Base-by-base conservation (phyloP, 2,888 invertebrate genomes). In the Argynnis bischoffii region DNA sequence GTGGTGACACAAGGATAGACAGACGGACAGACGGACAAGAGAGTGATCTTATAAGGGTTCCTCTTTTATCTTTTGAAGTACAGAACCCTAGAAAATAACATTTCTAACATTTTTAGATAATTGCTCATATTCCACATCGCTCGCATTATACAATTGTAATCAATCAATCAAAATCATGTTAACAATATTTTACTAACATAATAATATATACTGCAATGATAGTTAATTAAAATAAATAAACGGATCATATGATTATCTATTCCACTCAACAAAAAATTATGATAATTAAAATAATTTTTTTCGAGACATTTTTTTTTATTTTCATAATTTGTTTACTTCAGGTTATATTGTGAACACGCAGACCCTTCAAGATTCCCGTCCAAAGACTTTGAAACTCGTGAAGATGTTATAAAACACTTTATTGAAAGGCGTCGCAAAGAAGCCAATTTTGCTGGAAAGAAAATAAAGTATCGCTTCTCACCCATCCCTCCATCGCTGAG, bases 331-430 rank as follows among this genome's bases (percentile, higher is more conserved):
- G 73, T 57, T 1, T 69, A 88, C 76, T 69, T 2, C 70, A 92
- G 92, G 92, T 75, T 92, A 16, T 92, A 92, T 66, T 92, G 92
- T 71, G 86, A 85, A 1, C 89, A 91, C 70, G 81, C 92, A 13
- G 92, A 92, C n/a, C 87, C 84, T 0, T 77, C 26, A 35, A 50
- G 18, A 51, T 41, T 61, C 11, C 61, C 51, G 8, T 35, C 51
- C 8, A 61, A 61, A 41, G 61, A 85, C 65, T 91, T 90, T 56
- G 84, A 86, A 14, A 77, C 79, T 1, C 82, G 84, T 0, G 86
- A 87, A 60, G 79, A 81, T 0, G 90, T 90, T 67, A 79, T 92
- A 2, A 77, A 84, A 1, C 89, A 90, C 70, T 92, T 92, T 74
- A 76, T 90, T 53, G 78, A 81, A 54, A 83, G 92, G 1, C 83